A percentile compares a stretch with the other conserved stretches of the same genome.
phyloP scores from a whole-genome alignment of 1,140 invertebrate genomes.

The Brachionus sp. region DNA sequence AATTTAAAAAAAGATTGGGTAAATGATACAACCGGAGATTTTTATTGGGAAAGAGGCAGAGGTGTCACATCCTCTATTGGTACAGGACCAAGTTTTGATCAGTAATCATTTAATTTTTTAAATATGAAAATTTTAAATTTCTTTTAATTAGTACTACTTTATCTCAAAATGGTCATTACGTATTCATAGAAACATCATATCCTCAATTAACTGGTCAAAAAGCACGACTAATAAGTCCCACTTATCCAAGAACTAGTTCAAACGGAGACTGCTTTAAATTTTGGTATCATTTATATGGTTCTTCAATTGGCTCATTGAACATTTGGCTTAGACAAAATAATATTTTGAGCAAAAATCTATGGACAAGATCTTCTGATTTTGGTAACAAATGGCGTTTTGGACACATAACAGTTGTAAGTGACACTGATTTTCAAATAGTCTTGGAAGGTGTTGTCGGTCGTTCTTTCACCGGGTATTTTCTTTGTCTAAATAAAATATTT shows the following conservation, averaged over 20 bases:
- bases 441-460: conserved; percentile 20
- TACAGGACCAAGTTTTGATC: conserved; percentile 53
- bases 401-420: conserved; percentile 9
- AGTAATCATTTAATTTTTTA: conserved; percentile 35
- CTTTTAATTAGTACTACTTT: conserved; percentile 12
- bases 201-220: conserved; percentile 51
- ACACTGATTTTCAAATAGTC: conserved; percentile 22
- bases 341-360: not conserved
- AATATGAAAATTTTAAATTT: not conserved
- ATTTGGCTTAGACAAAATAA: conserved; percentile 15
- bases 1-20: too few species aligned
- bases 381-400: conserved; percentile 35
- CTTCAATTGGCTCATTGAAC: conserved; percentile 35
- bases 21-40: conserved; percentile 45
- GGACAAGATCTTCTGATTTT: not conserved
- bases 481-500: not conserved
- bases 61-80: conserved; percentile 48
- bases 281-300: conserved; percentile 47
- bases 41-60: conserved; percentile 26
- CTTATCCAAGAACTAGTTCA: not conserved
- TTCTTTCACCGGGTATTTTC: conserved; percentile 19
- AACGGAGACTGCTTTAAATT: conserved; percentile 39
- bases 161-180: conserved; percentile 21
- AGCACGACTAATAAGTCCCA: conserved; percentile 52
- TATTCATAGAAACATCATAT: conserved; percentile 47